Evolutionary conservation across 2,113 vertebrate genomes (phyloP).

Genomic region (Acanthisitta chloris): DNA sequence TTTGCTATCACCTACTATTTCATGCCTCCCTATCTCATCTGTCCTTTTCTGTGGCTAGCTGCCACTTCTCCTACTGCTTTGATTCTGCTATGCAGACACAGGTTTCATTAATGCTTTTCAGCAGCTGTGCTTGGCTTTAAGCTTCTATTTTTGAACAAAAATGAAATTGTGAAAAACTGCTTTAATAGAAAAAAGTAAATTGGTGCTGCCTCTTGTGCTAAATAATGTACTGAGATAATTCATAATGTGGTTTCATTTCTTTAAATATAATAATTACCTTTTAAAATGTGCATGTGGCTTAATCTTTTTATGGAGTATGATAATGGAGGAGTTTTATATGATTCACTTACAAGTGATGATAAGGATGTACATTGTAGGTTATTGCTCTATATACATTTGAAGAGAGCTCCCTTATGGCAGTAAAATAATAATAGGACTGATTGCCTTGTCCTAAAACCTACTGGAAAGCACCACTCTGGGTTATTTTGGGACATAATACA

Average conservation of each 20-base stretch:
- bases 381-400: neutral
- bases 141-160: slow-evolving; percentile 48
- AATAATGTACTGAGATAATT: slow-evolving; percentile 14
- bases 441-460: neutral
- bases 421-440: slow-evolving; percentile 5
- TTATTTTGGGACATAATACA: neutral
- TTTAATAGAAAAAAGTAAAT: slow-evolving; percentile 25
- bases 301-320: slow-evolving; percentile 10
- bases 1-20: neutral
- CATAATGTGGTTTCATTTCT: slow-evolving; percentile 8
- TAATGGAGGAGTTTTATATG: slow-evolving; percentile 28
- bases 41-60: slow-evolving; percentile 12
- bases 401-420: neutral
- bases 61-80: slow-evolving; percentile 12
- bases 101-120: slow-evolving; percentile 42
- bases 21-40: neutral
- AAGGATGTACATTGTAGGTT: slow-evolving; percentile 12
- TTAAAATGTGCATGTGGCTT: neutral
- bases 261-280: slow-evolving; percentile 29
- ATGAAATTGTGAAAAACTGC: neutral
- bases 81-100: neutral
- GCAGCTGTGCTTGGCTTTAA: slow-evolving; percentile 7
- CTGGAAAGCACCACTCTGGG: neutral
- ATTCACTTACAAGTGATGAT: slow-evolving; percentile 6
- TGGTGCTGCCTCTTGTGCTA: neutral